Base-by-base conservation (phyloP, 2,113 vertebrate genomes). In the Chaetodon auriga region DNA sequence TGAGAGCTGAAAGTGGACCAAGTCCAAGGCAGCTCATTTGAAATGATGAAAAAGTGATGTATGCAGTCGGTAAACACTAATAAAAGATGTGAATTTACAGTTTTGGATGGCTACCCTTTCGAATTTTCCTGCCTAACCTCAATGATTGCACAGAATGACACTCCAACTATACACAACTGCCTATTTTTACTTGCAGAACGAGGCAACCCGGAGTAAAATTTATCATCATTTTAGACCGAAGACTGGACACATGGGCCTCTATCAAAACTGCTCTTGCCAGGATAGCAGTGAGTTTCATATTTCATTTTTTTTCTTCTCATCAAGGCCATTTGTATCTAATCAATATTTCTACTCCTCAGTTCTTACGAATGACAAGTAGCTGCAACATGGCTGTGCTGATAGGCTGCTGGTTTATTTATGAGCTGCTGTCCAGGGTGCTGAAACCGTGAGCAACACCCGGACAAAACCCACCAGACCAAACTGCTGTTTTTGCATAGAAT, bases 161-260 rank as follows among this genome's bases (percentile, higher is more conserved):
- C 62, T 12, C 54, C 49, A 65, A 4, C 9, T 30, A 0, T 15
- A 36, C 36, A 38, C 36, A 55, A 46, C 30, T 81, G 6, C 51
- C 7, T 71, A 1, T 36, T 87, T 80, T 66, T 38, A 79, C 11
- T 92, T 88, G 1, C 86, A 99, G 98, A 91, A 94, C 96, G 49
- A 95, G 95, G 71, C 96, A 96, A 87, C 94, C 97, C 11, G 96
- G 97, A 53, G 96, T 96, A 45, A 97, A 96, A 90, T 99, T 99
- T 91, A 99, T 97, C 92, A 90, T 99, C 71, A 97, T 99, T 93
- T 93, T 99, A 95, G 98, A 99, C 84, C 95, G 97, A 93, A 96
- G 98, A 92, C 64, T 97, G 94, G 98, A 99, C 85, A 98, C 98
- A 0, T 99, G 98, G 98, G 94, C 95, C 78, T 99, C 98, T 1